Conservation (phyloP, 2,888 invertebrate species). For the Watsonalla cultraria region DNA sequence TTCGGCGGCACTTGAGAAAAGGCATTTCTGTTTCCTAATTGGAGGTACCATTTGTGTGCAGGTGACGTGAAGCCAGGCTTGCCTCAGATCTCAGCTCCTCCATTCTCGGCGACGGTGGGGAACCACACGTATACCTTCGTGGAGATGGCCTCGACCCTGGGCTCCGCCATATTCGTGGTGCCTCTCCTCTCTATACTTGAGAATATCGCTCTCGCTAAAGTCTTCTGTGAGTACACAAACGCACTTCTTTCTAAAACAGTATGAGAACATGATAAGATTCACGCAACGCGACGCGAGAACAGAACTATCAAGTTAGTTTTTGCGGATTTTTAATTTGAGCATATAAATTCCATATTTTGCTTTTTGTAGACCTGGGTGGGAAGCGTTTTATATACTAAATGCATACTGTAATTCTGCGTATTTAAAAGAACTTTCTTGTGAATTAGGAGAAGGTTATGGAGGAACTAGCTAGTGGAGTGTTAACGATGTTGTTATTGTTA, state of each 20-base stretch:
- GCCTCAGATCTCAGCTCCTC: constrained; percentile 81
- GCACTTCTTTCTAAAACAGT: not conserved
- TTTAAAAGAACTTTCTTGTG: no score
- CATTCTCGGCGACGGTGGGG: constrained; percentile 81
- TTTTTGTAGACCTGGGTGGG: no score
- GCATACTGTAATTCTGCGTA: no score
- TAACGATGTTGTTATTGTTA: constrained; percentile 33
- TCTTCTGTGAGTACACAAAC: constrained; percentile 80
- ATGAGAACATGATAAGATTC: not conserved
- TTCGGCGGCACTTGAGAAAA: not conserved
- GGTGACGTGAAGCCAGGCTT: constrained; percentile 85
- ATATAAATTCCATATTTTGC: no score
- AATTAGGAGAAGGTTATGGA: no score
- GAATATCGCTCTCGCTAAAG: constrained; percentile 96
- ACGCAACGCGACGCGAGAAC: no score
- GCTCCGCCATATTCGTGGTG: constrained; percentile 90
- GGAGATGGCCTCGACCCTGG: constrained; percentile 88
- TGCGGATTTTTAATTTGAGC: no score
- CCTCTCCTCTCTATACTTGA: constrained; percentile 95
- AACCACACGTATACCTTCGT: constrained; percentile 82
- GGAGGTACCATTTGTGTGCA: constrained; percentile 28
- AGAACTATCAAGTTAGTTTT: no score
- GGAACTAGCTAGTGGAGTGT: no score
- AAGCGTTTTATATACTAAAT: no score
- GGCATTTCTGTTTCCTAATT: not conserved